A percentile compares a stretch with the other conserved stretches of the same genome.
Conservation (phyloP, 2,888 invertebrate genomes). For the Lepidochitona cinerea region DNA sequence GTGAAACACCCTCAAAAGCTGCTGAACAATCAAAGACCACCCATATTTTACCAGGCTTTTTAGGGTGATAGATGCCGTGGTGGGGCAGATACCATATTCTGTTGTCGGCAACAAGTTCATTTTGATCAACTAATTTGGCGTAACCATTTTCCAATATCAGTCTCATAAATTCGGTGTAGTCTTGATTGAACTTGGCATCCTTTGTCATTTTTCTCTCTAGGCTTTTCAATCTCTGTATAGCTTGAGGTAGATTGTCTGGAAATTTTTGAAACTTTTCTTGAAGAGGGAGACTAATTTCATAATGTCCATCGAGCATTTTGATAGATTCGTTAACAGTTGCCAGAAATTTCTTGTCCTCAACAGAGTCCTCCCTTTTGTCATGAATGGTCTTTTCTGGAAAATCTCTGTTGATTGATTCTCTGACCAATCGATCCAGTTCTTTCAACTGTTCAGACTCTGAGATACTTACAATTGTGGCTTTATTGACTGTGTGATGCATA, state of each 20-base stretch:
- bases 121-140: too few species aligned
- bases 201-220: slow-evolving; percentile 11
- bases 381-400: slow-evolving; percentile 22
- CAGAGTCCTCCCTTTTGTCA: slow-evolving; percentile 13
- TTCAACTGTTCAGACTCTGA: slow-evolving; percentile 10
- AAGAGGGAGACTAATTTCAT: slow-evolving; percentile 14
- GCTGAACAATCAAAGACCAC: too few species aligned
- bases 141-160: neutral
- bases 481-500: slow-evolving; percentile 11
- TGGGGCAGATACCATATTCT: too few species aligned
- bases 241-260: slow-evolving; percentile 10
- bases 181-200: slow-evolving; percentile 12
- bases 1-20: too few species aligned
- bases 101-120: too few species aligned
- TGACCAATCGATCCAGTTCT: slow-evolving; percentile 18
- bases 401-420: slow-evolving; percentile 20
- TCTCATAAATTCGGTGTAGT: too few species aligned
- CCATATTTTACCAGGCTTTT: too few species aligned
- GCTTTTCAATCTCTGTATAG: slow-evolving; percentile 9
- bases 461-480: slow-evolving; percentile 5
- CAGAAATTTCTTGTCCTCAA: slow-evolving; percentile 13
- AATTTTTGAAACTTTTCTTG: slow-evolving; percentile 8
- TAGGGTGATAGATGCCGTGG: too few species aligned
- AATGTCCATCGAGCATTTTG: slow-evolving; percentile 14
- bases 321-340: slow-evolving; percentile 9